Conservation (phyloP, 2,888 invertebrate genomes). For the Chymomyza amoena region DNA sequence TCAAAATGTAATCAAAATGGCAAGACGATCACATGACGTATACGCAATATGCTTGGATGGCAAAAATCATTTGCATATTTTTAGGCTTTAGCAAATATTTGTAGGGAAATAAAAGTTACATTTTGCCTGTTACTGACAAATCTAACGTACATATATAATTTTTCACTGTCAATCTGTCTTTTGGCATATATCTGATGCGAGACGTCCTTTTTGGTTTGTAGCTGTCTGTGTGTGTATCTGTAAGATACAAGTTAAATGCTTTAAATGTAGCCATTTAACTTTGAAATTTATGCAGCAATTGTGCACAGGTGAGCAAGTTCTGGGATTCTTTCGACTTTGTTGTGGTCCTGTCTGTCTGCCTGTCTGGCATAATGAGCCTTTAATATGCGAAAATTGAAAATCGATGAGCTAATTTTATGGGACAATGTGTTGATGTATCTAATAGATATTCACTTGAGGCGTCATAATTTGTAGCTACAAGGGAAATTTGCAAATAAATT, state of each 20-base stretch:
- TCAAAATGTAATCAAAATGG: background rate
- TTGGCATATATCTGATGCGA: no score
- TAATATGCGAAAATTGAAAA: slow-evolving; percentile 38
- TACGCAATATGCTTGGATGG: slow-evolving; percentile 20
- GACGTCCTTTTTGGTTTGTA: no score
- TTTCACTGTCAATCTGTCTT: slow-evolving; percentile 58
- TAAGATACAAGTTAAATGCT: background rate
- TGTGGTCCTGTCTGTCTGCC: background rate
- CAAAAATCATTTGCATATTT: slow-evolving; percentile 38
- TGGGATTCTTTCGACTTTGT: background rate
- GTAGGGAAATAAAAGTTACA: slow-evolving; percentile 6
- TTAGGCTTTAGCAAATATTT: slow-evolving; percentile 25
- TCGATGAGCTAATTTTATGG: slow-evolving; percentile 39
- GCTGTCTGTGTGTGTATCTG: no score
- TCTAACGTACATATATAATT: slow-evolving; percentile 43
- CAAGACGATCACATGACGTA: slow-evolving; percentile 13
- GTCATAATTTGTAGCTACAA: background rate
- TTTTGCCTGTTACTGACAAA: slow-evolving; percentile 20
- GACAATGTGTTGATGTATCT: background rate
- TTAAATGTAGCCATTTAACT: slow-evolving; percentile 2
- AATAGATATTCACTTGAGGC: background rate
- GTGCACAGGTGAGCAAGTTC: background rate
- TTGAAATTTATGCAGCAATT: slow-evolving; percentile 3
- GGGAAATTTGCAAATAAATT: background rate
- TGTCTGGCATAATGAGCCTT: slow-evolving; percentile 8